Percentiles rank a stretch among this genome's conserved stretches.
Evolutionary conservation across 2,888 invertebrate species (phyloP).

Genomic region (Nasonovia ribisnigri): DNA sequence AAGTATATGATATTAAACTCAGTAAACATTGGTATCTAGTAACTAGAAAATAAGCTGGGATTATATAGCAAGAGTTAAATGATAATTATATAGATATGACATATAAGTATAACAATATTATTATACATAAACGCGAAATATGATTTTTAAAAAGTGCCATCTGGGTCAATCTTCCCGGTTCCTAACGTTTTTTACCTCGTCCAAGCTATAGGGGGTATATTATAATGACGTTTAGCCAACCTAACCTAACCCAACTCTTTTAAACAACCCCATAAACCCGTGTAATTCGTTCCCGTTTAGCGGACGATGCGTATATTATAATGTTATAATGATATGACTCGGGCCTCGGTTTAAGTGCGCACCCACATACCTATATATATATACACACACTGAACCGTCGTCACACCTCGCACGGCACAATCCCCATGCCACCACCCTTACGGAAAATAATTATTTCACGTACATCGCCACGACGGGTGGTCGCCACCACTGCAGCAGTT

Average conservation of each 20-base stretch:
- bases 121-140: neutral
- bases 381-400: neutral
- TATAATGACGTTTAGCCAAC: neutral
- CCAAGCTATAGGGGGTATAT: neutral
- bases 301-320: conserved; percentile 11
- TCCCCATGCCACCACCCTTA: neutral
- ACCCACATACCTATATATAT: neutral
- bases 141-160: neutral
- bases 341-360: neutral
- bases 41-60: neutral
- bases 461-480: neutral
- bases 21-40: neutral
- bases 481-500: neutral
- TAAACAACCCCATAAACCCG: neutral
- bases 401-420: neutral
- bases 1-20: neutral
- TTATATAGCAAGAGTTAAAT: neutral
- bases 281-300: neutral
- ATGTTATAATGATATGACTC: neutral
- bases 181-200: neutral
- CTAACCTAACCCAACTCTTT: neutral
- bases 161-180: neutral
- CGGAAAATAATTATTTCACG: conserved; percentile 28
- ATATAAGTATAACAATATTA: neutral
- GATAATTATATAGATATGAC: neutral